Conservation (phyloP, 1,140 invertebrate species). For the Dreissena polymorpha region DNA sequence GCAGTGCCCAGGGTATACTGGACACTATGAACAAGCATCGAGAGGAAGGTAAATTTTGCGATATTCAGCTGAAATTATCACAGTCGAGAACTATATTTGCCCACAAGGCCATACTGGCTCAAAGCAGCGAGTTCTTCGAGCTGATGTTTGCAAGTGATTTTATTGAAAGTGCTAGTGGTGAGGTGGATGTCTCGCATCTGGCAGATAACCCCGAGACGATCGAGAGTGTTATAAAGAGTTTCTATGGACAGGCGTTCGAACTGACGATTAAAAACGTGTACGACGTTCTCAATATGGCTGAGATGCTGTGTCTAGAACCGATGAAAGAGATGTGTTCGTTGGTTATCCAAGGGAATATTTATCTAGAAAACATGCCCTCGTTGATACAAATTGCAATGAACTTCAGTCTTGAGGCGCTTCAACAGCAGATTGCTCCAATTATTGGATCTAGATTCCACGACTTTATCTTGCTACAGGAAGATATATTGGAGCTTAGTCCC, state of each 20-base stretch:
- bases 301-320: conserved; percentile 23
- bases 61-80: conserved; percentile 22
- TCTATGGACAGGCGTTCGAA: conserved; percentile 36
- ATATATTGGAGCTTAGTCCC: conserved; percentile 4
- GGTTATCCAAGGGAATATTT: conserved; percentile 8
- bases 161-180: conserved; percentile 13
- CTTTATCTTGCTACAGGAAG: conserved; percentile 20
- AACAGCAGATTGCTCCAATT: conserved; percentile 23
- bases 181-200: conserved; percentile 21
- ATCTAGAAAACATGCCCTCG: background rate
- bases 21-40: conserved; percentile 5
- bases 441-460: conserved; percentile 33
- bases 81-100: conserved; percentile 28
- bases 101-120: conserved; percentile 22
- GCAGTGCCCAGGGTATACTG: conserved; percentile 12
- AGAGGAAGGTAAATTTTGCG: conserved; percentile 30
- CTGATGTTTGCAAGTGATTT: conserved; percentile 34
- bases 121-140: conserved; percentile 30
- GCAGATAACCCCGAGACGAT: conserved; percentile 13
- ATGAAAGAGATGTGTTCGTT: conserved; percentile 14
- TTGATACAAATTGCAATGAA: conserved; percentile 27
- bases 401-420: conserved; percentile 7
- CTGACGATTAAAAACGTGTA: conserved; percentile 23
- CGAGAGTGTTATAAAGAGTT: conserved; percentile 19
- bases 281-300: conserved; percentile 26